phyloP scores from a whole-genome alignment of 2,113 vertebrate species.

The Salvelinus fontinalis region DNA sequence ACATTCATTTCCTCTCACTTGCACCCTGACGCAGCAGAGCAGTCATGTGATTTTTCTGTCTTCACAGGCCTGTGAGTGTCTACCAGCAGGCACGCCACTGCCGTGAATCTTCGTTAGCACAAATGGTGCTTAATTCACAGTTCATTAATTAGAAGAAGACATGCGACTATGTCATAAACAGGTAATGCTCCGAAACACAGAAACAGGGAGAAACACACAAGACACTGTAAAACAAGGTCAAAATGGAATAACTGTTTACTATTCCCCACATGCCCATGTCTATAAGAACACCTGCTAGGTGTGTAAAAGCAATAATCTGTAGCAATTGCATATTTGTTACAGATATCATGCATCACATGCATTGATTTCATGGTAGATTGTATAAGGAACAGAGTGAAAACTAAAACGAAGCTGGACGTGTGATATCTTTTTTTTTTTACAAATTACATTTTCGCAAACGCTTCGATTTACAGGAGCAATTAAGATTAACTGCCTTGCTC shows the following conservation, averaged over 20 bases:
- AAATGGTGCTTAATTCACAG: constrained; percentile 57
- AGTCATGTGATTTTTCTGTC: constrained; percentile 19
- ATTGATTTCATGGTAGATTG: too few species aligned
- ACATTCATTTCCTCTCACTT: constrained; percentile 43
- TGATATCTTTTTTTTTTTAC: too few species aligned
- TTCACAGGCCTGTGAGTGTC: constrained; percentile 10
- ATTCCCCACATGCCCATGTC: neutral
- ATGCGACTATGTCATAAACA: neutral
- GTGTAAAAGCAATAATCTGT: too few species aligned
- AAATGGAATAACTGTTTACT: neutral
- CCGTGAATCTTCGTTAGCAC: constrained; percentile 56
- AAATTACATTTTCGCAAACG: too few species aligned
- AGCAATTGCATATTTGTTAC: too few species aligned
- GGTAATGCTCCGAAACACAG: neutral
- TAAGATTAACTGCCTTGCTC: too few species aligned
- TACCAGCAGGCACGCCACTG: constrained; percentile 41
- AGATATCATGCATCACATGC: too few species aligned
- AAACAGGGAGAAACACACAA: constrained; percentile 7
- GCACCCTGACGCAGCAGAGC: constrained; percentile 10
- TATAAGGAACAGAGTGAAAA: too few species aligned
- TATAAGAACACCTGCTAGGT: neutral
- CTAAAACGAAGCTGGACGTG: too few species aligned
- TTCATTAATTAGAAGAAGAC: constrained; percentile 49
- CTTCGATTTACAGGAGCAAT: too few species aligned
- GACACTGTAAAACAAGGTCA: neutral